Evolutionary conservation across 2,113 vertebrate species (phyloP).

Genomic region (Syngnathus typhle): DNA sequence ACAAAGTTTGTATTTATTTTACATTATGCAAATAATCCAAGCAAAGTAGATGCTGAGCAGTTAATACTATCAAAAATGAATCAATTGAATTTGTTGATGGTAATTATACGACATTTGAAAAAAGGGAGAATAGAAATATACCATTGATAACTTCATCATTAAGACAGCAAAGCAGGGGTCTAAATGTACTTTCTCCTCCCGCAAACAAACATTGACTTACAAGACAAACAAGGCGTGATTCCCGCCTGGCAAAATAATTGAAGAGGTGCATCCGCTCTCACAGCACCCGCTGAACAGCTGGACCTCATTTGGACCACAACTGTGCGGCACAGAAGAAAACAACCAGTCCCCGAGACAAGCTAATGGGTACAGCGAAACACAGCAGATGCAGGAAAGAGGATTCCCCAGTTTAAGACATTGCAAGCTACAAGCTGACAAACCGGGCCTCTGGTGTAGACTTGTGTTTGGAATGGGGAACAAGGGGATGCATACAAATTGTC

Average conservation of each 20-base stretch:
- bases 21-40: background rate
- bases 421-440: slow-evolving; percentile 39
- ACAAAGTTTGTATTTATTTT: slow-evolving; percentile 4
- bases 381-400: slow-evolving; percentile 49
- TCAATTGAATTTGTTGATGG: background rate
- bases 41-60: background rate
- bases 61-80: background rate
- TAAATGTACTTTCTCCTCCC: slow-evolving; percentile 9
- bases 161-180: background rate
- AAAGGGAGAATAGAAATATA: background rate
- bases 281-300: slow-evolving; percentile 60
- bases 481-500: slow-evolving; percentile 28
- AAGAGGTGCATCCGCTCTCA: slow-evolving; percentile 43
- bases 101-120: background rate
- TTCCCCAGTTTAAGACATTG: slow-evolving; percentile 32
- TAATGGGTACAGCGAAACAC: slow-evolving; percentile 38
- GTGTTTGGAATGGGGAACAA: slow-evolving; percentile 16
- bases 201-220: slow-evolving; percentile 41
- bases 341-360: slow-evolving; percentile 31
- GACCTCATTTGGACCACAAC: slow-evolving; percentile 44
- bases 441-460: slow-evolving; percentile 22
- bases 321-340: slow-evolving; percentile 38
- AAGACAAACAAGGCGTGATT: slow-evolving; percentile 44
- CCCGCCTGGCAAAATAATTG: slow-evolving; percentile 39
- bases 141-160: background rate